Conservation (phyloP, 2,113 vertebrate genomes). For the Tichodroma muraria region DNA sequence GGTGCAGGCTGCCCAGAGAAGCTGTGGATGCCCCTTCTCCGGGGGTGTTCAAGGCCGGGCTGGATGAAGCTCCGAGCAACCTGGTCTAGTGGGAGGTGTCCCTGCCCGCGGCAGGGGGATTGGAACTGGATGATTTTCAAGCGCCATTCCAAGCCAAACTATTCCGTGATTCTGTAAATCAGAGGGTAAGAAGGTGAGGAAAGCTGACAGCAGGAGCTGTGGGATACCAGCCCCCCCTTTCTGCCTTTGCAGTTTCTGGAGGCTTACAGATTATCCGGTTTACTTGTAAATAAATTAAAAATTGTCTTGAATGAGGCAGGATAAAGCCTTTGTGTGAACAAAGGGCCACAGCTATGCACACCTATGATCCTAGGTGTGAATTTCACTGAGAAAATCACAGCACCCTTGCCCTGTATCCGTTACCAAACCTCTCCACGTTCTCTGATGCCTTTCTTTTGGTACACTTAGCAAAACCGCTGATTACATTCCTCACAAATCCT, state of each 20-base stretch:
- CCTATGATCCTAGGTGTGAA: not conserved
- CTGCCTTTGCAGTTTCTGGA: too few relatives aligned
- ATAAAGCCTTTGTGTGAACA: not conserved
- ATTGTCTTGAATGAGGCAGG: not conserved
- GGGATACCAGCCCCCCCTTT: accelerated
- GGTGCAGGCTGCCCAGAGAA: not conserved
- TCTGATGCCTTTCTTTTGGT: too few relatives aligned
- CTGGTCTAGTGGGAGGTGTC: not conserved
- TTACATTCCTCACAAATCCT: not conserved
- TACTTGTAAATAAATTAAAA: not conserved
- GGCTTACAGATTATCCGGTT: not conserved
- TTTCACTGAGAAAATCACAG: accelerated
- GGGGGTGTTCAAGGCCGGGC: not conserved
- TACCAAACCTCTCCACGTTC: accelerated
- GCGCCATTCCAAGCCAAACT: not conserved
- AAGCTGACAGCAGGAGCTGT: not conserved
- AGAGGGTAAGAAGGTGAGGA: not conserved
- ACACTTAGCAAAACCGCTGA: not conserved
- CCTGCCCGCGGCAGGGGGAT: not conserved
- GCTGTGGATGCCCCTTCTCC: not conserved
- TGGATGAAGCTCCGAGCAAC: not conserved
- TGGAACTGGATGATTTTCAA: not conserved
- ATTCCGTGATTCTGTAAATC: not conserved
- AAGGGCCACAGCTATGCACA: too few relatives aligned
- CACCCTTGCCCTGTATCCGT: accelerated